These are phyloP conservation scores for Phodopus roborovskii DNA, from an alignment of 2,113 vertebrate species.

Conservation along the genomic window DNA sequence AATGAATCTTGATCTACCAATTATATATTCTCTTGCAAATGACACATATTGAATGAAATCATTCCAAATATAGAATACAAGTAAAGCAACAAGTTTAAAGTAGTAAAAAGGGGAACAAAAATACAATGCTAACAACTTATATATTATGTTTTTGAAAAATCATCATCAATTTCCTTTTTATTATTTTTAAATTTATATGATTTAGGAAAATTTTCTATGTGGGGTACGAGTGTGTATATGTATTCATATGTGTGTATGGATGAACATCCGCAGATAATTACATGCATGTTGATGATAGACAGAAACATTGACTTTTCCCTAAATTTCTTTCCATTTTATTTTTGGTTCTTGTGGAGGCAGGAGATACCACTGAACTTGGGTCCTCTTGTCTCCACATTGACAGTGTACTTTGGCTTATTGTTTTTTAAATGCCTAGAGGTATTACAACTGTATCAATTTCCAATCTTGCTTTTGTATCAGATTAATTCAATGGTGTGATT, in stretches of 20 bases:
- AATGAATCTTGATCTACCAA: constrained; percentile 67
- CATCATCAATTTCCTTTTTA: background rate
- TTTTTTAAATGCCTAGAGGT: background rate
- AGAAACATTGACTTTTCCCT: background rate
- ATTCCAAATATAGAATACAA: constrained; percentile 47
- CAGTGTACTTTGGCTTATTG: background rate
- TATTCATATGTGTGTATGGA: background rate
- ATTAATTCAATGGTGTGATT: no score
- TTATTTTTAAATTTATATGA: background rate
- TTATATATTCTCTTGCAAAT: constrained; percentile 58
- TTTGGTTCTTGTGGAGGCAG: background rate
- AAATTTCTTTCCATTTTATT: background rate
- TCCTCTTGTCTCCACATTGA: background rate
- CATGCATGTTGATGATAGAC: background rate
- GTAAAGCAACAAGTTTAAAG: background rate
- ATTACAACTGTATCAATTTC: background rate
- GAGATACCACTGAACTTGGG: background rate
- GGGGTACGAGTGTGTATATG: background rate
- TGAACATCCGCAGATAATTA: background rate
- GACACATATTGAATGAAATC: constrained; percentile 61
- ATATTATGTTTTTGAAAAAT: background rate
- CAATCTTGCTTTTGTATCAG: background rate
- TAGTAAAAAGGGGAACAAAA: background rate
- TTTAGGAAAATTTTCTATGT: background rate
- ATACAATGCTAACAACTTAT: background rate